Percentiles rank a stretch among this genome's conserved stretches.
phyloP scores from a whole-genome alignment of 2,113 vertebrate genomes.

The Rhizomys pruinosus region DNA sequence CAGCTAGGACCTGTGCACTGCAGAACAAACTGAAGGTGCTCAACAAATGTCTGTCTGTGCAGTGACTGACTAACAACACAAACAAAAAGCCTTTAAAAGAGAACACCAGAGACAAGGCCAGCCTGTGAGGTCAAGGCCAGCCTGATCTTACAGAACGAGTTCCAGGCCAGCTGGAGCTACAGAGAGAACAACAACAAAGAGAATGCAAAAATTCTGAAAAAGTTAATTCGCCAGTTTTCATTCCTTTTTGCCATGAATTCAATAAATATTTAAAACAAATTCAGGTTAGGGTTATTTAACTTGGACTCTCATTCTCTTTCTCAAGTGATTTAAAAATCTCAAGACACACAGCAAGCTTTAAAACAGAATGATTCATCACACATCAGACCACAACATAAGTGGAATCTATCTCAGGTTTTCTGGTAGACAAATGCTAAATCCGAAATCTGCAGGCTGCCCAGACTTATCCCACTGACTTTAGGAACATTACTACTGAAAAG shows the following conservation, averaged over 20 bases:
- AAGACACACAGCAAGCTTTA: background rate
- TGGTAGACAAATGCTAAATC: background rate
- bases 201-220: background rate
- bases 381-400: background rate
- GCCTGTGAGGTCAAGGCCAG: too few species aligned
- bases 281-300: background rate
- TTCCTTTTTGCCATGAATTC: background rate
- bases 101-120: too few species aligned
- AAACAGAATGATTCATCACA: background rate
- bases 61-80: background rate
- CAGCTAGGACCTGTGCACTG: background rate
- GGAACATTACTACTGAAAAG: background rate
- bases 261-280: background rate
- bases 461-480: accelerated
- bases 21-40: background rate
- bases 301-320: background rate
- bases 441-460: background rate
- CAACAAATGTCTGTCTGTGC: background rate
- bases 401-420: background rate
- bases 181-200: too few species aligned
- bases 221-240: background rate
- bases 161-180: too few species aligned
- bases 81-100: conserved; percentile 8
- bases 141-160: too few species aligned
- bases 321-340: background rate